Conservation (phyloP, 2,888 invertebrate species). For the Hemithea aestivaria region DNA sequence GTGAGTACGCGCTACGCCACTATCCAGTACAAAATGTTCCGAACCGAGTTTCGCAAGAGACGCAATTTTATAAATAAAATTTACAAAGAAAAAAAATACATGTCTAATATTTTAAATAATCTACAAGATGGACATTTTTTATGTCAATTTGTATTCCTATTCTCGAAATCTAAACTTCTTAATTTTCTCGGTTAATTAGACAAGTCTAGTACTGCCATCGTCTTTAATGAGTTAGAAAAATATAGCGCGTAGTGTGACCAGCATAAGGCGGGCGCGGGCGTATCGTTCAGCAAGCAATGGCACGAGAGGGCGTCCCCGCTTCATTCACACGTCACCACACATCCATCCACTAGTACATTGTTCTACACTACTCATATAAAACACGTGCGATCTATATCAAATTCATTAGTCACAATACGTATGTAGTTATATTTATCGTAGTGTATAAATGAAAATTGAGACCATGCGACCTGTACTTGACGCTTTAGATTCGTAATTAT, state of each 20-base stretch:
- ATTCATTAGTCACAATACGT: slow-evolving; percentile 32
- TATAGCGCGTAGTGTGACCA: no score
- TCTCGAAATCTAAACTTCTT: slow-evolving; percentile 11
- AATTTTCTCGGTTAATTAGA: slow-evolving; percentile 11
- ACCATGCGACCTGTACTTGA: slow-evolving; percentile 49
- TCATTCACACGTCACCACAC: slow-evolving; percentile 9
- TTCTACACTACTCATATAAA: slow-evolving; percentile 21
- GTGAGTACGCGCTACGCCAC: no score
- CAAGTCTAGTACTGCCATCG: no score
- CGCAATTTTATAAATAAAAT: no score
- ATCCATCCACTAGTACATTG: no score
- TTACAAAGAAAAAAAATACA: no score
- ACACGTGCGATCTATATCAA: slow-evolving; percentile 33
- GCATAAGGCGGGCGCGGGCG: no score
- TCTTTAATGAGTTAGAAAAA: no score
- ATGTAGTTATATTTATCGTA: slow-evolving; percentile 37
- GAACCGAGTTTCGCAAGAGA: no score
- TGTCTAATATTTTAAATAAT: no score
- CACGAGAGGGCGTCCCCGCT: slow-evolving; percentile 32
- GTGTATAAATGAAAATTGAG: slow-evolving; percentile 38
- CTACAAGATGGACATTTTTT: no score
- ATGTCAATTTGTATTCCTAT: slow-evolving; percentile 15
- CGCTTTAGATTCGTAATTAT: slow-evolving; percentile 30
- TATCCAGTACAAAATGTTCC: no score
- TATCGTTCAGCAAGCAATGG: slow-evolving; percentile 36